Conservation (phyloP, 1,140 invertebrate species). For the Atta cephalotes region DNA sequence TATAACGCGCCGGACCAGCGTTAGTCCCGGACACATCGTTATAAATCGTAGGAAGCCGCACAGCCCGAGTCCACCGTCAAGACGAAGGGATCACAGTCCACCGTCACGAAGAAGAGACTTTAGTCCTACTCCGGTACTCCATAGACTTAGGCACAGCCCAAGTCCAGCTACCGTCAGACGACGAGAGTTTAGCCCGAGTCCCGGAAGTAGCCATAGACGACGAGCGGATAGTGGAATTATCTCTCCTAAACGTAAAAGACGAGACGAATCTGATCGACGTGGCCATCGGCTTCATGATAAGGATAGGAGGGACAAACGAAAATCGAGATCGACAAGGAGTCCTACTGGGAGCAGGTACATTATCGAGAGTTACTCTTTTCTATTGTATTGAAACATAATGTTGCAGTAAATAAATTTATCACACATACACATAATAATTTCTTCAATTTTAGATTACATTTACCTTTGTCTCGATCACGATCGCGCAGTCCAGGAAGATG, state of each 20-base stretch:
- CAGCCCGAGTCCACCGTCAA: constrained; percentile 80
- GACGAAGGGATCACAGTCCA: constrained; percentile 81
- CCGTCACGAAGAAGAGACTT: constrained; percentile 82
- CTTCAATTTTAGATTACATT: constrained; percentile 72
- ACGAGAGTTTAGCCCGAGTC: constrained; percentile 80
- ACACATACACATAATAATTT: neutral
- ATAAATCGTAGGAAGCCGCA: constrained; percentile 78
- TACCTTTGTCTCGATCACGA: constrained; percentile 83
- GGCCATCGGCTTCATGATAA: constrained; percentile 84
- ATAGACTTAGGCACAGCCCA: constrained; percentile 81
- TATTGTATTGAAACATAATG: neutral
- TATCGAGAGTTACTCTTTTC: neutral
- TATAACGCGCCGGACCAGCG: constrained; percentile 52
- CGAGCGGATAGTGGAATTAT: constrained; percentile 75
- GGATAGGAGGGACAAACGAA: constrained; percentile 83
- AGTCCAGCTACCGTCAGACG: constrained; percentile 77
- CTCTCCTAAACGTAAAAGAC: constrained; percentile 82
- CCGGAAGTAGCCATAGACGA: constrained; percentile 73
- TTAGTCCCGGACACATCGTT: constrained; percentile 75
- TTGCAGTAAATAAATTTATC: neutral
- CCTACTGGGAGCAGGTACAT: constrained; percentile 78
- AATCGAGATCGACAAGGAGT: constrained; percentile 80
- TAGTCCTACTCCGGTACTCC: constrained; percentile 79
- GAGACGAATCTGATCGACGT: constrained; percentile 83
- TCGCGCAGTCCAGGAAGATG: constrained; percentile 83